Percentiles rank a stretch among this genome's conserved stretches.
Conservation (phyloP, 2,113 vertebrate species). For the Cyanoramphus novaezelandiae region DNA sequence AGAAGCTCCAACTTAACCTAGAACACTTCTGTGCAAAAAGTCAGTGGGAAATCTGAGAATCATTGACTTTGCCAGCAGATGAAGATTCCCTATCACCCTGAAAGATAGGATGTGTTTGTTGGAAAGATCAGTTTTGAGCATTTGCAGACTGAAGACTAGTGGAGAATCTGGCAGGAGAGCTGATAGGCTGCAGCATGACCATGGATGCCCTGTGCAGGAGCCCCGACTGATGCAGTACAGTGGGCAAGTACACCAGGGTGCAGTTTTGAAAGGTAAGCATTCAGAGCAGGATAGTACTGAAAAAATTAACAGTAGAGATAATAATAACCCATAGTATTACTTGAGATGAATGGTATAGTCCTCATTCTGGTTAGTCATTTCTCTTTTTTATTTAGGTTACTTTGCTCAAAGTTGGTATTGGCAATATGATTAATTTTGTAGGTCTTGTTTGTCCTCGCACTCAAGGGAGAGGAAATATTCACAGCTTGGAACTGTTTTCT, state of each 20-base stretch:
- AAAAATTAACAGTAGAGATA: not conserved
- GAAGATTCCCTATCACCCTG: not conserved
- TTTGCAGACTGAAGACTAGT: not conserved
- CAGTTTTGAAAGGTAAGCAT: not conserved
- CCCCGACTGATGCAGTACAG: not conserved
- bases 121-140: not conserved
- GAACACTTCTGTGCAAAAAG: not conserved
- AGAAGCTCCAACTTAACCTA: not conserved
- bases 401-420: not conserved
- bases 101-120: not conserved
- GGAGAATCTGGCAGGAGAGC: not conserved
- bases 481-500: not conserved
- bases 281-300: not conserved
- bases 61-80: not conserved
- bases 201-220: not conserved
- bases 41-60: not conserved
- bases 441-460: not conserved
- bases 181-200: not conserved
- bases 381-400: not conserved
- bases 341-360: not conserved
- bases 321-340: not conserved
- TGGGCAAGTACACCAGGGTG: not conserved
- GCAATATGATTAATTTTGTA: not conserved
- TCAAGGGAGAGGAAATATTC: not conserved
- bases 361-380: not conserved